Evolutionary conservation across 92 coral and sea anemone genomes (phyloP), one percentile per base, ranked within the genome.

Genomic region (Heteractis magnifica): DNA sequence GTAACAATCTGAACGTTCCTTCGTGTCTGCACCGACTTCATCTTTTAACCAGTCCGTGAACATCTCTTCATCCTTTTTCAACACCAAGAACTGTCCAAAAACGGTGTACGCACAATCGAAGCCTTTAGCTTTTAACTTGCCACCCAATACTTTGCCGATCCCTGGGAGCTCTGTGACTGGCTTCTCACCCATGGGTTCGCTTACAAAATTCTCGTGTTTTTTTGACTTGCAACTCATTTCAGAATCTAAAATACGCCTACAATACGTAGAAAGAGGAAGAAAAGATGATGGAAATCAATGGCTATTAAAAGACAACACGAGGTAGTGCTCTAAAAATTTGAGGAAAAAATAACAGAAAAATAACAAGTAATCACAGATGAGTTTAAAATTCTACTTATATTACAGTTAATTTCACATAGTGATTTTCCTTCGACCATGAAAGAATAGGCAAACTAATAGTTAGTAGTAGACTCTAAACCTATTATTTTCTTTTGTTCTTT

Each of bases 151-250:
- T 75, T 79, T 81, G n/a, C 99, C 98, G 82, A 97, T 94, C 76
- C 99, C 99, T n/a, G 99, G 98, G 6, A 97, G 90, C 76, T 97
- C 98, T 13, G 93, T 83, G 0, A 97, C 99, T 18, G 53, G 75
- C 53, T 97, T 97, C 77, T 97, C 95, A 52, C 99, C 99, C 99
- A 97, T 94, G 4, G 99, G 99, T 75, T 97, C 99, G 53, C 94
- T 86, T 48, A 97, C 98, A 56, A 97, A 97, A 76, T 97, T 94
- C 80, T 90, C 89, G 81, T 97, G 99, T 79, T 97, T 97, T 83
- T 97, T 98, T 4, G 98, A 89, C 26, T 96, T 95, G 20, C 98
- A 97, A 82, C 97, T 92, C 99, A 97, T 97, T 21, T 85, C 6
- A 16, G 23, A 87, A 65, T n/a, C 86, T 85, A 20, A 23, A 8